Conservation (phyloP, 37 sponge, comb jelly and placozoan genomes). For the Oscarella lobularis region DNA sequence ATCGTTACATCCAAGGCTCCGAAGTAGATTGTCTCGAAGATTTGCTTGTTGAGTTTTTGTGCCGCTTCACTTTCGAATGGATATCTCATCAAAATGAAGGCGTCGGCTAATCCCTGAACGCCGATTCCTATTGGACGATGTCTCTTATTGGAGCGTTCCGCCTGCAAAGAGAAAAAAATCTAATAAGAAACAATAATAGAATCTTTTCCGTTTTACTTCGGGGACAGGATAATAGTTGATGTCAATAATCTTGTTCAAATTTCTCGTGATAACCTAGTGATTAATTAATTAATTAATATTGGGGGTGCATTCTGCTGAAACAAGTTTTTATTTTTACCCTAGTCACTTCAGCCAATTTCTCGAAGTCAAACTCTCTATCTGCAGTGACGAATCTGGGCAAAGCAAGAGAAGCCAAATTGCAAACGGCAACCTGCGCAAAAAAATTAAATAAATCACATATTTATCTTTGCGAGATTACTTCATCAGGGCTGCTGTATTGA, state of each 20-base stretch:
- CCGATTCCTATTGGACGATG: constrained; percentile 99
- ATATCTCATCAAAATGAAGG: constrained; percentile 91
- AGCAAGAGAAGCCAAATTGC: constrained; percentile 96
- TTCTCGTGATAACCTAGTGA: constrained; percentile 87
- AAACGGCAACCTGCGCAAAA: constrained; percentile 75
- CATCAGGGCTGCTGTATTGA: constrained; percentile 94
- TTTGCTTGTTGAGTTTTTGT: constrained; percentile 63
- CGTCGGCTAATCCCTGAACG: constrained; percentile 93
- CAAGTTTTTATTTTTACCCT: no score
- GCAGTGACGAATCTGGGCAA: constrained; percentile 63
- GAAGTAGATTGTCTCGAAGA: constrained; percentile 96
- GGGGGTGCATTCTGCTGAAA: no score
- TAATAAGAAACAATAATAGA: neutral
- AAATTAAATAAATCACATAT: neutral
- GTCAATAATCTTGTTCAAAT: constrained; percentile 93
- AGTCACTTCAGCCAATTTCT: constrained; percentile 76
- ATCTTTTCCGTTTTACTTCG: constrained; percentile 28
- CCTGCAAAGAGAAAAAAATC: constrained; percentile 10
- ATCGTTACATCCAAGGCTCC: constrained; percentile 68
- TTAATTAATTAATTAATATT: no score
- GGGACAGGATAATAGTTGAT: constrained; percentile 94
- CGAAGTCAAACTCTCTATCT: constrained; percentile 67
- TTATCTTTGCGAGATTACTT: constrained; percentile 18
- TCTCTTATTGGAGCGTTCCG: constrained; percentile 66
- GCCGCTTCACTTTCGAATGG: constrained; percentile 90